These are phyloP conservation scores for Ctenoplectra terminalis DNA, from an alignment of 1,140 invertebrate genomes.

Conservation along the genomic window DNA sequence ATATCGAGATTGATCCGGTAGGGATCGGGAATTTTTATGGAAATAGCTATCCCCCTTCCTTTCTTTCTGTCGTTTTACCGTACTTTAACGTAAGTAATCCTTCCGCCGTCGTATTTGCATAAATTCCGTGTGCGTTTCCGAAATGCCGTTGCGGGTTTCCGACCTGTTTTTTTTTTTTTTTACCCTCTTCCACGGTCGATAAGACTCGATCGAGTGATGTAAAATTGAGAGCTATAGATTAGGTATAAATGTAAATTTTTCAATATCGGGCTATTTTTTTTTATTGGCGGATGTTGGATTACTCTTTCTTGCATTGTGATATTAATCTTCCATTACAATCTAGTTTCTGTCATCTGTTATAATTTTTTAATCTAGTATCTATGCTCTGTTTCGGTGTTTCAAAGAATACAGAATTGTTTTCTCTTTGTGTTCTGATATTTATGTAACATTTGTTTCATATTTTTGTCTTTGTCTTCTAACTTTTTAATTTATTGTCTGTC, in stretches of 20 bases:
- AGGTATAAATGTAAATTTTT: not conserved
- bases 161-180: not conserved
- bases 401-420: no score
- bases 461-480: no score
- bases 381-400: no score
- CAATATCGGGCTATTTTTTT: not conserved
- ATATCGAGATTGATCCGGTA: conserved; percentile 50
- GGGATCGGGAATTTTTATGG: conserved; percentile 50
- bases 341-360: no score
- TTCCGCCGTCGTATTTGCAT: conserved; percentile 47
- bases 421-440: no score
- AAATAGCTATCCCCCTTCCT: conserved; percentile 23
- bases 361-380: no score
- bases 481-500: no score
- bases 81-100: conserved; percentile 53
- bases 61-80: not conserved
- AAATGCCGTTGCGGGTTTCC: conserved; percentile 11
- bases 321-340: no score
- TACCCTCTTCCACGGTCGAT: not conserved
- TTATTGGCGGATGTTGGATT: no score
- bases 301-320: no score
- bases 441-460: no score
- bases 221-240: conserved; percentile 14
- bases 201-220: conserved; percentile 9
- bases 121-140: conserved; percentile 46